phyloP scores from a whole-genome alignment of 2,113 vertebrate genomes.

The Pomatorhinus ruficollis region DNA sequence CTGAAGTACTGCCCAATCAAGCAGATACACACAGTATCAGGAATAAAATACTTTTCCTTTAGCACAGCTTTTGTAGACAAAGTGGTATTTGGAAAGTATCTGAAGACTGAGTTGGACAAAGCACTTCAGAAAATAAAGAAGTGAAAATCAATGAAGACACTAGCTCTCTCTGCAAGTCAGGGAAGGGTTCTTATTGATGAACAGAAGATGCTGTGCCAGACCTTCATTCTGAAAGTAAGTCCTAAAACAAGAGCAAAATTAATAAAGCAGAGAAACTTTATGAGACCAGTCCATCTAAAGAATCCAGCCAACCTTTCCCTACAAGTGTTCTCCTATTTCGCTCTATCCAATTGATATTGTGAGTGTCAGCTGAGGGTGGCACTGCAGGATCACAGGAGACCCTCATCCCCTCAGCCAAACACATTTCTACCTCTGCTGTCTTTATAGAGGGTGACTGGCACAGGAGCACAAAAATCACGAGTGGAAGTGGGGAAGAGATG shows the following conservation, averaged over 20 bases:
- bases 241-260: neutral
- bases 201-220: neutral
- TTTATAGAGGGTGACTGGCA: neutral
- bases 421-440: accelerated
- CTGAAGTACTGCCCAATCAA: neutral
- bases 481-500: neutral
- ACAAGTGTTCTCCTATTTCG: neutral
- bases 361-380: neutral
- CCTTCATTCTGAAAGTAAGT: neutral
- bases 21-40: neutral
- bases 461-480: neutral
- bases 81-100: neutral
- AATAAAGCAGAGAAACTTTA: neutral
- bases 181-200: neutral
- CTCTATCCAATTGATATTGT: neutral
- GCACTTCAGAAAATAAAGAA: neutral
- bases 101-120: neutral
- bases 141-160: neutral
- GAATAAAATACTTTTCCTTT: neutral
- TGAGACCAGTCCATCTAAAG: neutral
- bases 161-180: neutral
- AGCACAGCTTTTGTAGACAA: neutral
- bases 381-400: conserved; percentile 4
- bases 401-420: neutral
- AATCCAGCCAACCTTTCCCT: neutral